These are phyloP conservation scores for Cotesia chilonis DNA, from an alignment of 1,140 invertebrate species.

Conservation along the genomic window DNA sequence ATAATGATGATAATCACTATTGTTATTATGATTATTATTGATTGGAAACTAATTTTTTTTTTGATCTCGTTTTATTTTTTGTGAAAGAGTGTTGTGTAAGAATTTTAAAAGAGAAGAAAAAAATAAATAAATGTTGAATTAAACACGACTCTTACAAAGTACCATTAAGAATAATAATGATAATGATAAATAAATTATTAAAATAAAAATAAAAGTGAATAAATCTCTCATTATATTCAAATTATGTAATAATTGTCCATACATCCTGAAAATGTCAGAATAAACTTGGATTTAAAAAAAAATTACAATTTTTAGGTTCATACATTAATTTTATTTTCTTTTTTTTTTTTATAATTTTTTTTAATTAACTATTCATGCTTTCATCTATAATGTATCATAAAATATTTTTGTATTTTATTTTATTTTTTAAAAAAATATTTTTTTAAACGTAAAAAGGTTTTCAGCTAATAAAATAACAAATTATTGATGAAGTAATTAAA, in stretches of 20 bases:
- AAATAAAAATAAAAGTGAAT: constrained; percentile 22
- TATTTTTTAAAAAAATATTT: too few species aligned
- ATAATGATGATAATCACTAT: constrained; percentile 30
- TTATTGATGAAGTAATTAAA: too few species aligned
- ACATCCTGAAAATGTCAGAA: constrained; percentile 64
- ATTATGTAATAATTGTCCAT: constrained; percentile 67
- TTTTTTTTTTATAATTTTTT: too few species aligned
- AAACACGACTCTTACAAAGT: constrained; percentile 56
- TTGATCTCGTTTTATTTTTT: constrained; percentile 36
- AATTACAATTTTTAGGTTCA: too few species aligned
- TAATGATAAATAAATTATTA: too few species aligned
- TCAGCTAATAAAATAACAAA: too few species aligned
- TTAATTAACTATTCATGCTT: too few species aligned
- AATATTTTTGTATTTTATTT: too few species aligned
- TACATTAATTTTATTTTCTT: too few species aligned
- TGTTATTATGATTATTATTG: constrained; percentile 21
- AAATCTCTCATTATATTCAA: constrained; percentile 63
- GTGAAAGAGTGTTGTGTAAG: constrained; percentile 48
- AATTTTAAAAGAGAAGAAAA: constrained; percentile 41
- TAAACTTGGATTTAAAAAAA: constrained; percentile 35
- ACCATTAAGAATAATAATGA: constrained; percentile 49
- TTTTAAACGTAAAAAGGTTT: too few species aligned
- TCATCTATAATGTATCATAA: too few species aligned
- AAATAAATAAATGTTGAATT: constrained; percentile 33
- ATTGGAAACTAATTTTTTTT: neutral